A percentile compares a stretch with the other conserved stretches of the same genome.
Evolutionary conservation across 2,888 invertebrate genomes (phyloP).

Genomic region (Sminthurides aquaticus): DNA sequence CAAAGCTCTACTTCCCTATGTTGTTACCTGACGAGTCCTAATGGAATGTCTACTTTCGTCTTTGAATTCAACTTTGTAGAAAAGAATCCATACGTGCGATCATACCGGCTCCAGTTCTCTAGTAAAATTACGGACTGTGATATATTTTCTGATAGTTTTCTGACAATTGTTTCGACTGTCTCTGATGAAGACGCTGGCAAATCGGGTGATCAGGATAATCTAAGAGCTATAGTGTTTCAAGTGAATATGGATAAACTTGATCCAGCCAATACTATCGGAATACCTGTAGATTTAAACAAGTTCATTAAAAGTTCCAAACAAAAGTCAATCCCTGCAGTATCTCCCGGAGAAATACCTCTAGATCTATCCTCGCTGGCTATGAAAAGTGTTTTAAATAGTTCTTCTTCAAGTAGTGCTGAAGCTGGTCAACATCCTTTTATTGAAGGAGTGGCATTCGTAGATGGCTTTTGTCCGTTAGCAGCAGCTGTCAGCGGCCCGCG

Average conservation of each 20-base stretch:
- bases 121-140: slow-evolving; percentile 23
- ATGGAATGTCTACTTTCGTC: slow-evolving; percentile 11
- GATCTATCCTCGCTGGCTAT: slow-evolving; percentile 4
- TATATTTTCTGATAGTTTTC: slow-evolving; percentile 29
- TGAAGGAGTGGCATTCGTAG: slow-evolving; percentile 30
- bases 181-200: slow-evolving; percentile 6
- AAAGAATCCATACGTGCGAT: slow-evolving; percentile 17
- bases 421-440: slow-evolving; percentile 12
- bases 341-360: slow-evolving; percentile 9
- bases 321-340: neutral
- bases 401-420: neutral
- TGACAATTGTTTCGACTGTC: slow-evolving; percentile 24
- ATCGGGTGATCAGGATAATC: neutral
- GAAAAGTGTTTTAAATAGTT: neutral
- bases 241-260: slow-evolving; percentile 22
- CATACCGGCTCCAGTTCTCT: slow-evolving; percentile 27
- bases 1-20: slow-evolving; percentile 3
- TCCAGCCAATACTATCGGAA: slow-evolving; percentile 3
- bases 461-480: slow-evolving; percentile 26
- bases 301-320: slow-evolving; percentile 6
- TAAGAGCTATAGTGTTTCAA: slow-evolving; percentile 28
- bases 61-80: slow-evolving; percentile 29
- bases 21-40: slow-evolving; percentile 5
- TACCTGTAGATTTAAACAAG: slow-evolving; percentile 12
- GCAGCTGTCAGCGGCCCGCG: slow-evolving; percentile 37